A percentile compares a stretch with the other conserved stretches of the same genome.
These are phyloP conservation scores for Oxycera nigricornis DNA, from an alignment of 2,888 invertebrate species.

Conservation along the genomic window DNA sequence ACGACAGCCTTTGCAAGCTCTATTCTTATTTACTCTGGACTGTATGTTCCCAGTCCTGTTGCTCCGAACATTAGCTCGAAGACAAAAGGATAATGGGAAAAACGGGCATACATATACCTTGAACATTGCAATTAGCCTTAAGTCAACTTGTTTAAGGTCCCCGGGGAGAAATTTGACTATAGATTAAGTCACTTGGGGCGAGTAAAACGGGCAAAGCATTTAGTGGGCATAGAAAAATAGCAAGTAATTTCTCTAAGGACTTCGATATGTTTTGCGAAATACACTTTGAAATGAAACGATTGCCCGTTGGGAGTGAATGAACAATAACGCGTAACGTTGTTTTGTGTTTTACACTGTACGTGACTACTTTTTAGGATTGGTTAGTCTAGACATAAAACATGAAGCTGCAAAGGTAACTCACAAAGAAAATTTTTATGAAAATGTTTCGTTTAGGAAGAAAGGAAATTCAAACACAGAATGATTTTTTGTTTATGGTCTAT, in stretches of 20 bases:
- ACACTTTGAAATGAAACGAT: not conserved
- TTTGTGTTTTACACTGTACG: not conserved
- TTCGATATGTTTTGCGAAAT: not conserved
- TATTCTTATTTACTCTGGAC: not conserved
- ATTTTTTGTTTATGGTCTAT: no score
- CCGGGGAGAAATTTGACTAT: not conserved
- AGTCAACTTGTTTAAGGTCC: not conserved
- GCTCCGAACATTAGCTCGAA: no score
- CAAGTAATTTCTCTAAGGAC: constrained; percentile 8
- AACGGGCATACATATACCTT: not conserved
- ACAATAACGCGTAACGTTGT: not conserved
- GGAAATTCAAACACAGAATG: no score
- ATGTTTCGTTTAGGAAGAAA: no score
- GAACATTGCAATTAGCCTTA: not conserved
- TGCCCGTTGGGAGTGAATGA: not conserved
- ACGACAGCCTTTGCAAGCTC: not conserved
- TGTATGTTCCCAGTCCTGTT: no score
- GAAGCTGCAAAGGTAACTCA: no score
- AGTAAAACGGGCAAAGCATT: not conserved
- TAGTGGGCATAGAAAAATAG: not conserved
- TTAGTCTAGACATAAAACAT: not conserved
- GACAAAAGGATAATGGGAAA: no score
- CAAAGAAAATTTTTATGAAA: no score
- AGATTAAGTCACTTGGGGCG: not conserved
- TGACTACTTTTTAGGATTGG: not conserved